Evolutionary conservation across 1,140 invertebrate species (phyloP).

Genomic region (Drosophila navojoa): DNA sequence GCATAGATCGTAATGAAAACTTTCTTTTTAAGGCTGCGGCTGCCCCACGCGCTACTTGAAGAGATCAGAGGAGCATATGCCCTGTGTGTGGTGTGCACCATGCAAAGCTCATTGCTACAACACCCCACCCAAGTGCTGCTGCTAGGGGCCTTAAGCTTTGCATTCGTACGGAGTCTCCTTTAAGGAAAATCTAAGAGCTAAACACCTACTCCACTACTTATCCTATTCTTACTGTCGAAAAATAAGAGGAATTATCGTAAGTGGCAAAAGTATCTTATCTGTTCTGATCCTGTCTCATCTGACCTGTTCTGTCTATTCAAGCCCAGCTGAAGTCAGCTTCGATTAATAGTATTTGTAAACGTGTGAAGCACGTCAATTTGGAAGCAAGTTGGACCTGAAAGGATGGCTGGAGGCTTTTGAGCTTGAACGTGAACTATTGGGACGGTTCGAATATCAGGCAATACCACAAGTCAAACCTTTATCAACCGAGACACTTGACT

Average conservation of each 20-base stretch:
- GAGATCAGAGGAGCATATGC: conserved; percentile 14
- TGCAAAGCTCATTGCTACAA: conserved; percentile 82
- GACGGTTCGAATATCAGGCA: not conserved
- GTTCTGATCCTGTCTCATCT: no score
- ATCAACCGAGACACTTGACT: not conserved
- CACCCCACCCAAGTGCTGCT: conserved; percentile 43
- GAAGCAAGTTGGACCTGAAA: conserved; percentile 40
- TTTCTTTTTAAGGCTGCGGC: not conserved
- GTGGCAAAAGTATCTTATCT: no score
- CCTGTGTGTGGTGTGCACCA: conserved; percentile 71
- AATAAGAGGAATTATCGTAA: no score
- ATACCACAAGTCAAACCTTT: not conserved
- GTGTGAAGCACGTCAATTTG: conserved; percentile 11
- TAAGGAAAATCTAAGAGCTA: not conserved
- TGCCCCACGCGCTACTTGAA: conserved; percentile 8
- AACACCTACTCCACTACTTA: not conserved
- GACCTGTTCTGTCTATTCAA: no score
- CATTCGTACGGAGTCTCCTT: no score
- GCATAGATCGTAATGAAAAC: not conserved
- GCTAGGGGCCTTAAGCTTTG: not conserved
- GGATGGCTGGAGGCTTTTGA: not conserved
- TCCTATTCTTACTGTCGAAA: no score
- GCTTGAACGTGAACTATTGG: not conserved
- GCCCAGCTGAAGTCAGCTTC: no score
- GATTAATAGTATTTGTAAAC: not conserved